Base-by-base conservation (phyloP, 2,797 vertebrate genomes). In the Brachyalestes nurse region DNA sequence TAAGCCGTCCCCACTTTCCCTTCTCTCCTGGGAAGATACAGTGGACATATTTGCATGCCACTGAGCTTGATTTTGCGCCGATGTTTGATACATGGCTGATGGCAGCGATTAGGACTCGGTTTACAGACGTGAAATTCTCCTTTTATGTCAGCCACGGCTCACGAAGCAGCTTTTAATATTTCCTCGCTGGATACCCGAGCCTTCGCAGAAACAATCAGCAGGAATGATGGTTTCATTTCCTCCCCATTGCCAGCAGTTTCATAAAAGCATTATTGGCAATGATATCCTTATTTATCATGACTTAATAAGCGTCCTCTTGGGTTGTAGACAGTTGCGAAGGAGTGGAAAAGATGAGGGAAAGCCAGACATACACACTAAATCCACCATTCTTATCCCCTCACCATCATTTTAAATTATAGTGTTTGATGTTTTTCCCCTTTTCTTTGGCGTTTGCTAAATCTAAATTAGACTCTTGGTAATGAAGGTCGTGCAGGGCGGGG, bases 181-280 rank as follows among this genome's bases (percentile, higher is more conserved):
- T 65, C 58, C 34, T 71, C 13, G 0, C 60, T 71, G 55, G 55
- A 78, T 76, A 79, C 69, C 69, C 1, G 38, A 62, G 49, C 28
- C 65, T 65, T 82, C 49, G 71, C 40, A 71, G 70, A 80, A 77
- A 72, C 82, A 64, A 78, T 83, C 77, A 57, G 69, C 71, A 28
- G 86, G 87, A 87, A 84, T 89, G 88, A 89, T 91, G 84, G 85
- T 82, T 89, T 87, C 69, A 87, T 88, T 91, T 91, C 83, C 88
- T 88, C 65, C 79, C 81, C 83, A 86, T 85, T 82, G 78, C 80
- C 84, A 72, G 72, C 86, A 82, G 23, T 89, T 90, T 78, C 82
- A 85, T 86, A 86, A 91, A 91, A 90, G 85, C 71, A 85, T 90
- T 91, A 92, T 91, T 91, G 91, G 85, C 90, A 89, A 88, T 70